These are phyloP conservation scores for Oreohelix idahoensis DNA, from an alignment of 1,140 invertebrate species.

Conservation along the genomic window DNA sequence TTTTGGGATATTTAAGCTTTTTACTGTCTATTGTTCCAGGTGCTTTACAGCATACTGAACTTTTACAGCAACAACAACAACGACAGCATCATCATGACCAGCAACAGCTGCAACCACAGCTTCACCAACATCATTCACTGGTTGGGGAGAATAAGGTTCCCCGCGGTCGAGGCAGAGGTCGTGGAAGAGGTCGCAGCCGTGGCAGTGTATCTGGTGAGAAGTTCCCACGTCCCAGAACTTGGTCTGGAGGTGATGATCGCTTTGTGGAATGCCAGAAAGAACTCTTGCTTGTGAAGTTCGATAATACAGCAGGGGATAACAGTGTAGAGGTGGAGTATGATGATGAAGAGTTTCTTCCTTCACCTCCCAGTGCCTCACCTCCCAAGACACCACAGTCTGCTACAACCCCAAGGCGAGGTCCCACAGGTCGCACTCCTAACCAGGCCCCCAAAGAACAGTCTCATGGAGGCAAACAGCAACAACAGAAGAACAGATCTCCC, in stretches of 20 bases:
- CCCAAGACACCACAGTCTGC: not conserved
- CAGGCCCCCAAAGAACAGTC: not conserved
- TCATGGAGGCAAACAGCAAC: not conserved
- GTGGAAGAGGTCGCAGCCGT: slow-evolving; percentile 56
- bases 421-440: slow-evolving; percentile 35
- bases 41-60: not conserved
- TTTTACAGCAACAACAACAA: slow-evolving; percentile 8
- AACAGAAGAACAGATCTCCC: slow-evolving; percentile 12
- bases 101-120: not conserved
- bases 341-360: slow-evolving; percentile 39
- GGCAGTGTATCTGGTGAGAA: slow-evolving; percentile 47
- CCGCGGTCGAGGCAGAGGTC: slow-evolving; percentile 53
- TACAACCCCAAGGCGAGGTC: slow-evolving; percentile 27
- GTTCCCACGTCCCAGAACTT: slow-evolving; percentile 45
- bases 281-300: slow-evolving; percentile 61
- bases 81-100: not conserved
- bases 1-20: too few species aligned
- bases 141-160: slow-evolving; percentile 31
- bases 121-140: not conserved
- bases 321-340: slow-evolving; percentile 63
- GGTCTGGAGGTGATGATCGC: slow-evolving; percentile 56
- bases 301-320: slow-evolving; percentile 54
- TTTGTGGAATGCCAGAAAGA: slow-evolving; percentile 60
- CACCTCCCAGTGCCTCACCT: not conserved
- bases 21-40: slow-evolving; percentile 11